Conservation (phyloP, 2,113 vertebrate genomes). For the Galemys pyrenaicus region DNA sequence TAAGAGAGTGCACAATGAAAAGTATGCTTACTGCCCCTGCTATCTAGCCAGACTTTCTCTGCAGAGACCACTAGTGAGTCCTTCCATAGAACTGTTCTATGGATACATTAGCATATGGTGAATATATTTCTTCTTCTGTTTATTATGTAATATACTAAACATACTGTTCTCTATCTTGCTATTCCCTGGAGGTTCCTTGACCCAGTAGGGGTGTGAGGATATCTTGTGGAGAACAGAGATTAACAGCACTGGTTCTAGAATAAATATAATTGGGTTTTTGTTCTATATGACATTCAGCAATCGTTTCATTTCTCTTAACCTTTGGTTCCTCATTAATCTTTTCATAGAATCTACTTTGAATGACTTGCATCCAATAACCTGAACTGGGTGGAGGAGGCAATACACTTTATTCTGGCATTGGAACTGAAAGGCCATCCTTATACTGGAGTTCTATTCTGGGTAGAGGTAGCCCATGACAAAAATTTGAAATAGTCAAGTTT, state of each 20-base stretch:
- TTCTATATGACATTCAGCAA: conserved; percentile 45
- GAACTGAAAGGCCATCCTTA: conserved; percentile 1
- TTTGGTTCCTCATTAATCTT: conserved; percentile 30
- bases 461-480: not conserved
- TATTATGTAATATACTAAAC: not conserved
- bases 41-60: not conserved
- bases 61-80: not conserved
- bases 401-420: not conserved
- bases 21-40: not conserved
- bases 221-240: not conserved
- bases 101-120: not conserved
- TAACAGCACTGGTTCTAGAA: not conserved
- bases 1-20: not conserved
- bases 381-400: not conserved
- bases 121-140: not conserved
- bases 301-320: conserved; percentile 30
- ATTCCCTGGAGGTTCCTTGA: not conserved
- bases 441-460: not conserved
- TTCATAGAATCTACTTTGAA: not conserved
- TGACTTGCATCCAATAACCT: not conserved
- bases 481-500: conserved; percentile 16
- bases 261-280: not conserved
- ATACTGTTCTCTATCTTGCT: not conserved
- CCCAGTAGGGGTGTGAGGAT: not conserved
- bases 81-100: conserved; percentile 24